These are phyloP conservation scores for Pteropus alecto DNA, from an alignment of 2,113 vertebrate species.

Conservation along the genomic window DNA sequence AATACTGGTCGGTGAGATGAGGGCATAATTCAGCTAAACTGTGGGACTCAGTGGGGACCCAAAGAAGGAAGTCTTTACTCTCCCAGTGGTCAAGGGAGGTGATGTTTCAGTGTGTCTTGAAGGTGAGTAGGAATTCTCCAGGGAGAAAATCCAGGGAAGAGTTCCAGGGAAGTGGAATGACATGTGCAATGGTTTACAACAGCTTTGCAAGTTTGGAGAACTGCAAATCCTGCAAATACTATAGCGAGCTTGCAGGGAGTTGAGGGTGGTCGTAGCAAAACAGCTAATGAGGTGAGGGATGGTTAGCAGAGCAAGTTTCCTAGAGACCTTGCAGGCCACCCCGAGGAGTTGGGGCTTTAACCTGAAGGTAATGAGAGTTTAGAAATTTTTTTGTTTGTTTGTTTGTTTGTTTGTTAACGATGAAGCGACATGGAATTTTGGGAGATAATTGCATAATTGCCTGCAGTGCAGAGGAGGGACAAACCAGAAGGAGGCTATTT, in stretches of 20 bases:
- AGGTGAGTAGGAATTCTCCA: not conserved
- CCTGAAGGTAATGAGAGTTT: not conserved
- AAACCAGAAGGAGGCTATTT: not conserved
- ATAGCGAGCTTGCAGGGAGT: not conserved
- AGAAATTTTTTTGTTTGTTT: not conserved
- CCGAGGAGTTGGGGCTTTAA: not conserved
- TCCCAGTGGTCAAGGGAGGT: not conserved
- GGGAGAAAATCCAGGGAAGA: not conserved
- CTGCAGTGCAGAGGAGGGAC: not conserved
- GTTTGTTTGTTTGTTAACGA: not conserved
- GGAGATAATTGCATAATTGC: not conserved
- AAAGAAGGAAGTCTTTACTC: not conserved
- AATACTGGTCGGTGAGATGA: not conserved
- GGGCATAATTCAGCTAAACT: not conserved
- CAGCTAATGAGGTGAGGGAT: not conserved
- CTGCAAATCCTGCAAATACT: not conserved
- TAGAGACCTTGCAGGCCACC: not conserved
- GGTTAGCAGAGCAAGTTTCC: not conserved
- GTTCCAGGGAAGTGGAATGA: not conserved
- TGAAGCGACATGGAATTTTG: not conserved
- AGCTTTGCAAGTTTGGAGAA: not conserved
- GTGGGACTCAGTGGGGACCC: not conserved
- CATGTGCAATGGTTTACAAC: not conserved
- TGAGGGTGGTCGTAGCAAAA: not conserved
- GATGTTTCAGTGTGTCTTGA: not conserved